Conservation (phyloP, 2,113 vertebrate genomes). For the Nesoenas mayeri region DNA sequence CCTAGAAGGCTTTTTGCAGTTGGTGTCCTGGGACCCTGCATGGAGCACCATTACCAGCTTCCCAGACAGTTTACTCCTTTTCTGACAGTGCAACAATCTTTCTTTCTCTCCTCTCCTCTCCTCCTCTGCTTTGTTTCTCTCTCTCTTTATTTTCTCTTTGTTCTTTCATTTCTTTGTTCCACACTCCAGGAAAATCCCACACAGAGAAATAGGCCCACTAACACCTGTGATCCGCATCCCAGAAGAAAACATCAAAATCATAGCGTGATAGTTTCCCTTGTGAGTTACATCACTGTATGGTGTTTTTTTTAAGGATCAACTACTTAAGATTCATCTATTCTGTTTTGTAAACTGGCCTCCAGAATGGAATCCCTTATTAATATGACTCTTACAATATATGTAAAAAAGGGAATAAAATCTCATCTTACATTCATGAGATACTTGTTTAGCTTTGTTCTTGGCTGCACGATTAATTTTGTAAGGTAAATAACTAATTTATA, state of each 20-base stretch:
- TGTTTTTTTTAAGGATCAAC: neutral
- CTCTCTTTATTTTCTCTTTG: neutral
- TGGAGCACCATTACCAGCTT: neutral
- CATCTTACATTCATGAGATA: neutral
- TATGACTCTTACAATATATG: neutral
- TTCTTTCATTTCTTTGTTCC: neutral
- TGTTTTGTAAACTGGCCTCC: neutral
- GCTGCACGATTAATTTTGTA: constrained; percentile 6
- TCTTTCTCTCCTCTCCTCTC: neutral
- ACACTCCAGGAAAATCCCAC: neutral
- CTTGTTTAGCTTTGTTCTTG: neutral
- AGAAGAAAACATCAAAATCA: neutral
- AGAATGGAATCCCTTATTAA: neutral
- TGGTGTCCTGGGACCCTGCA: neutral
- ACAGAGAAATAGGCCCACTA: neutral
- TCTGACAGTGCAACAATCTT: neutral
- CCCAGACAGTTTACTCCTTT: neutral
- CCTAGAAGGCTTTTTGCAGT: neutral
- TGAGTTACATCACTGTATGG: neutral
- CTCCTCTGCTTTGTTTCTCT: neutral
- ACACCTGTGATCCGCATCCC: neutral
- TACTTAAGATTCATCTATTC: neutral
- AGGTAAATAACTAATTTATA: constrained; percentile 28
- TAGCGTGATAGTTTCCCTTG: neutral
- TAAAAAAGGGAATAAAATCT: neutral